Evolutionary conservation across 2,888 invertebrate genomes (phyloP).

Genomic region (Lissonota sp.): DNA sequence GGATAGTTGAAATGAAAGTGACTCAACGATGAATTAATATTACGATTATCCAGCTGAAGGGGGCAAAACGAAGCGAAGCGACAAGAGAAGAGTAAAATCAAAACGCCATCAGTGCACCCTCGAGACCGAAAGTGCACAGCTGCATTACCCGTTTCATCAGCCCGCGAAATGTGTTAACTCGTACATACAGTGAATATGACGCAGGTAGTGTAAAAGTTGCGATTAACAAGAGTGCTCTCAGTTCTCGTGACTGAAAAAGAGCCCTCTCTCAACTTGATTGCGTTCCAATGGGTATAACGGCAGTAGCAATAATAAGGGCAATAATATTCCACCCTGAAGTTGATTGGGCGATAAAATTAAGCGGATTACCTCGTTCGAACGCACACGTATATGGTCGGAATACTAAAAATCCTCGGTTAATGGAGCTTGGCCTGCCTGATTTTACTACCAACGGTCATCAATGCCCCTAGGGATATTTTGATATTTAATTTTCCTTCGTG

Average conservation of each 20-base stretch:
- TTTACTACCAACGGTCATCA: too few relatives aligned
- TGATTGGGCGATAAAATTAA: too few relatives aligned
- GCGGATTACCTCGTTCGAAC: too few relatives aligned
- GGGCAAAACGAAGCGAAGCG: not conserved
- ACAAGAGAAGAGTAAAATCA: conserved; percentile 27
- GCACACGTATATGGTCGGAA: too few relatives aligned
- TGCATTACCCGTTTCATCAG: conserved; percentile 28
- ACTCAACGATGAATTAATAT: not conserved
- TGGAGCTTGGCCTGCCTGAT: too few relatives aligned
- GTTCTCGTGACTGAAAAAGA: not conserved
- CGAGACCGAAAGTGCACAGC: conserved; percentile 28
- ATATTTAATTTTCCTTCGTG: too few relatives aligned
- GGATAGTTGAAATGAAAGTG: not conserved
- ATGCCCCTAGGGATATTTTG: too few relatives aligned
- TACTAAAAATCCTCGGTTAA: too few relatives aligned
- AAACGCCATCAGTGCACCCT: conserved; percentile 41
- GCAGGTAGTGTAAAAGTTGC: not conserved
- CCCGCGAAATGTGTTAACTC: not conserved
- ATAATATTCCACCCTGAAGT: too few relatives aligned
- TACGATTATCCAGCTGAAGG: not conserved
- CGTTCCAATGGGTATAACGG: too few relatives aligned
- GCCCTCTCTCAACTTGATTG: too few relatives aligned
- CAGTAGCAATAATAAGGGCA: too few relatives aligned
- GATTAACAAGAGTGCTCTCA: not conserved
- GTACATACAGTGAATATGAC: not conserved